Evolutionary conservation across 2,113 vertebrate species (phyloP).

Genomic region (Sminthopsis crassicaudata): DNA sequence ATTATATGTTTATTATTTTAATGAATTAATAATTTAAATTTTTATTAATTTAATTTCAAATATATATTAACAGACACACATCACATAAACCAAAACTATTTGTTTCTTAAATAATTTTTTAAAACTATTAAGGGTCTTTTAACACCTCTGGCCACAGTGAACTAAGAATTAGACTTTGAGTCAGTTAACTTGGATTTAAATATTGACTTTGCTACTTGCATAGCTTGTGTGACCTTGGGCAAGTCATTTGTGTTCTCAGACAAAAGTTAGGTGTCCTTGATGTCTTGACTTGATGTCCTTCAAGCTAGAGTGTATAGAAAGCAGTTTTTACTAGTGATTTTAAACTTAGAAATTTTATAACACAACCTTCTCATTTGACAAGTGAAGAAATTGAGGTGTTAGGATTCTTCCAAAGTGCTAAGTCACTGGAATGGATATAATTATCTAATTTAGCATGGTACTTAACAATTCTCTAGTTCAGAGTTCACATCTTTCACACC

Average conservation of each 20-base stretch:
- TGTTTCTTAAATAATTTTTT: neutral
- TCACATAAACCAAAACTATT: neutral
- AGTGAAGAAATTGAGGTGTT: neutral
- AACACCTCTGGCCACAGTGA: neutral
- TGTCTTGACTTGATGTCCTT: neutral
- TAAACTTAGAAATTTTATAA: neutral
- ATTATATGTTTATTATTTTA: neutral
- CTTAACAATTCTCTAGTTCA: too few relatives aligned
- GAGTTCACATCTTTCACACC: too few relatives aligned
- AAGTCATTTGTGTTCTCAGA: neutral
- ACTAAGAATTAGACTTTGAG: neutral
- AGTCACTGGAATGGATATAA: too few relatives aligned
- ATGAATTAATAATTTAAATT: neutral
- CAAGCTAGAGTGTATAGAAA: neutral
- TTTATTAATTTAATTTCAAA: neutral
- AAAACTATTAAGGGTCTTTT: neutral
- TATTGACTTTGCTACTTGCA: neutral
- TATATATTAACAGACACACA: neutral
- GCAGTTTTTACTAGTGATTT: neutral
- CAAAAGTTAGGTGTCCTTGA: neutral
- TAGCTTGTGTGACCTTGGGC: neutral
- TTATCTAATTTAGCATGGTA: too few relatives aligned
- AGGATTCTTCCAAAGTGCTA: too few relatives aligned
- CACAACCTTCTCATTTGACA: neutral
- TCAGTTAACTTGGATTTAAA: neutral